Percentiles rank a stretch among this genome's conserved stretches.
Conservation (phyloP, 2,888 invertebrate genomes). For the Meteorus colon region DNA sequence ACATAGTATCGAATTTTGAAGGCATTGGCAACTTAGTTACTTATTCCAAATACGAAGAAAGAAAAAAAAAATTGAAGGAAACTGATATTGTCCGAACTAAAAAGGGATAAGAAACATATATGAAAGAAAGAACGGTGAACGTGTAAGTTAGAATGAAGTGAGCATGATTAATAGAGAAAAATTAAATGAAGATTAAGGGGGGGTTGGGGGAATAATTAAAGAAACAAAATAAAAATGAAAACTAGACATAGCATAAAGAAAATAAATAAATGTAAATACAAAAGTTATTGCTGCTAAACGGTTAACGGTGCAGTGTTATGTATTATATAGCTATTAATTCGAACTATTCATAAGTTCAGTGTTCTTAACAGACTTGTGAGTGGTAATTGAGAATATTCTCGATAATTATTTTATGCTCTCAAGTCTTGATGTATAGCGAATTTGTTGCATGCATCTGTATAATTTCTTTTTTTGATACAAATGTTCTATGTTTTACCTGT, state of each 20-base stretch:
- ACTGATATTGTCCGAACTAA: slow-evolving; percentile 4
- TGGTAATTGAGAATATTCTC: slow-evolving; percentile 16
- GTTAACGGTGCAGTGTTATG: slow-evolving; percentile 55
- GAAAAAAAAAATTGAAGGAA: background rate
- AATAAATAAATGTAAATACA: slow-evolving; percentile 59
- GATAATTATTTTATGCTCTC: slow-evolving; percentile 20
- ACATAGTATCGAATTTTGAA: slow-evolving; percentile 61
- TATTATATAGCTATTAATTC: slow-evolving; percentile 57
- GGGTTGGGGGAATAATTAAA: slow-evolving; percentile 38
- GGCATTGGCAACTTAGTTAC: slow-evolving; percentile 66
- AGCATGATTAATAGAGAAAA: slow-evolving; percentile 30
- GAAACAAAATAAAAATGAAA: slow-evolving; percentile 49
- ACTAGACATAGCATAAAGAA: slow-evolving; percentile 54
- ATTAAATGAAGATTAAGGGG: slow-evolving; percentile 34
- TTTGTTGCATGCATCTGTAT: slow-evolving; percentile 3
- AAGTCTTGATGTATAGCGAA: slow-evolving; percentile 20
- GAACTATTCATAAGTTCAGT: slow-evolving; percentile 49
- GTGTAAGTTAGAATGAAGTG: slow-evolving; percentile 5
- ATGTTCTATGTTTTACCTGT: slow-evolving; percentile 3
- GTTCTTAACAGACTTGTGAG: slow-evolving; percentile 17
- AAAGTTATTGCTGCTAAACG: slow-evolving; percentile 54
- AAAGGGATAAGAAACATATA: background rate
- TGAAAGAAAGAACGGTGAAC: slow-evolving; percentile 21
- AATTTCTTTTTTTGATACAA: slow-evolving; percentile 18
- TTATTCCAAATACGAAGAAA: slow-evolving; percentile 34